These are phyloP conservation scores for Dolichallabes microphthalmus DNA, from an alignment of 2,113 vertebrate genomes.

Conservation along the genomic window DNA sequence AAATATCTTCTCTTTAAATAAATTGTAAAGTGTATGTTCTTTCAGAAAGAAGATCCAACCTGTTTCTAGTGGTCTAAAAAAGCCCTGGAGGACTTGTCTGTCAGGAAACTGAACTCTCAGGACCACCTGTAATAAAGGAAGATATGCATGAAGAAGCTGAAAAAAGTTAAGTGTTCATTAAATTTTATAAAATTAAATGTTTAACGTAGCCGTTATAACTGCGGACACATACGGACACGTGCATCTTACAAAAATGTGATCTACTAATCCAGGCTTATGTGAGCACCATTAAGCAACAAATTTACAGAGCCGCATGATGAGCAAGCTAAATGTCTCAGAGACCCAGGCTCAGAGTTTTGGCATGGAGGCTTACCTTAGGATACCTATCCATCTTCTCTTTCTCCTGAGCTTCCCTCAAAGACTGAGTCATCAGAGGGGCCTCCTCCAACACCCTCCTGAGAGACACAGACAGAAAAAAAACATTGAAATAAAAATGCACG, in stretches of 20 bases:
- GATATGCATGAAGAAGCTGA: neutral
- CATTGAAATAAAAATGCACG: neutral
- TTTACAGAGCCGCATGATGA: neutral
- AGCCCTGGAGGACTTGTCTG: slow-evolving; percentile 87
- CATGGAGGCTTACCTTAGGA: slow-evolving; percentile 78
- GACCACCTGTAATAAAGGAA: slow-evolving; percentile 76
- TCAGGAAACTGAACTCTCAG: slow-evolving; percentile 91
- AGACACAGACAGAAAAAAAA: neutral
- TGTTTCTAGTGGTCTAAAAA: slow-evolving; percentile 87
- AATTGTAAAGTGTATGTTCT: neutral
- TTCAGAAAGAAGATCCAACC: slow-evolving; percentile 67
- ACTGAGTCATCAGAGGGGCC: slow-evolving; percentile 84
- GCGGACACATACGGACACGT: neutral
- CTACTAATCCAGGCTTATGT: neutral
- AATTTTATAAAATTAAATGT: too few species aligned
- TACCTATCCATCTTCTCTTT: slow-evolving; percentile 88
- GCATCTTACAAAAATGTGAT: neutral
- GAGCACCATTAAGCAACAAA: neutral
- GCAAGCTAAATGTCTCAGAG: neutral
- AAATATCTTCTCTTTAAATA: neutral
- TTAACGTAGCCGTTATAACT: too few species aligned
- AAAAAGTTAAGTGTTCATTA: neutral
- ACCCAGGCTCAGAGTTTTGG: neutral
- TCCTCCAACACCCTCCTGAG: slow-evolving; percentile 86
- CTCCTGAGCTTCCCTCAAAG: slow-evolving; percentile 79